Conservation (phyloP, 2,113 vertebrate species). For the Tympanuchus pallidicinctus region DNA sequence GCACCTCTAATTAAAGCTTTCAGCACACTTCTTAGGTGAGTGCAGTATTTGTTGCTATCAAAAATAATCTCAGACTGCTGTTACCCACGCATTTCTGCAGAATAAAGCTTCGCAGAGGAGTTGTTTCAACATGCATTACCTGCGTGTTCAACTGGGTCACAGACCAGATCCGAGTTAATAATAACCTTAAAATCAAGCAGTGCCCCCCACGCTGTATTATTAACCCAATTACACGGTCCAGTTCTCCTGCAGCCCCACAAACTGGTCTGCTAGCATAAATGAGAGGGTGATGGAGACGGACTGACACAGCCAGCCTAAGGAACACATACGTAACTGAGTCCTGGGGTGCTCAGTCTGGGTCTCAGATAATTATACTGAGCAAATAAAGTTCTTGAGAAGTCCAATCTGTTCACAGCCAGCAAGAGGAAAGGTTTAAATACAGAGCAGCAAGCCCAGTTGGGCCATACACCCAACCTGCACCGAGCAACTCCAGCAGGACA, state of each 20-base stretch:
- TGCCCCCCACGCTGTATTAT: background rate
- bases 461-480: background rate
- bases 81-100: fast-evolving
- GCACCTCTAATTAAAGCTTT: background rate
- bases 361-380: background rate
- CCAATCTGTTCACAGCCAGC: background rate
- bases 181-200: background rate
- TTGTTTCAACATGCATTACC: background rate
- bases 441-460: background rate
- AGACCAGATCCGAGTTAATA: background rate
- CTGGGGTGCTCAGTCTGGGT: background rate
- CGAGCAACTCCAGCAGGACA: background rate
- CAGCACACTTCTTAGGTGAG: background rate
- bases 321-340: background rate
- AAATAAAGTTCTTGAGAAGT: background rate
- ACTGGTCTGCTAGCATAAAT: constrained; percentile 46
- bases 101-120: background rate
- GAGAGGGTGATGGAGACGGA: constrained; percentile 6
- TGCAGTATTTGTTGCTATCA: background rate
- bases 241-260: background rate
- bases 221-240: background rate
- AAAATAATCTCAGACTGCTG: background rate
- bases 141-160: background rate
- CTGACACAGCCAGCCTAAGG: background rate
- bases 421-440: background rate